phyloP scores from a whole-genome alignment of 2,113 vertebrate species.

The Camarhynchus parvulus region DNA sequence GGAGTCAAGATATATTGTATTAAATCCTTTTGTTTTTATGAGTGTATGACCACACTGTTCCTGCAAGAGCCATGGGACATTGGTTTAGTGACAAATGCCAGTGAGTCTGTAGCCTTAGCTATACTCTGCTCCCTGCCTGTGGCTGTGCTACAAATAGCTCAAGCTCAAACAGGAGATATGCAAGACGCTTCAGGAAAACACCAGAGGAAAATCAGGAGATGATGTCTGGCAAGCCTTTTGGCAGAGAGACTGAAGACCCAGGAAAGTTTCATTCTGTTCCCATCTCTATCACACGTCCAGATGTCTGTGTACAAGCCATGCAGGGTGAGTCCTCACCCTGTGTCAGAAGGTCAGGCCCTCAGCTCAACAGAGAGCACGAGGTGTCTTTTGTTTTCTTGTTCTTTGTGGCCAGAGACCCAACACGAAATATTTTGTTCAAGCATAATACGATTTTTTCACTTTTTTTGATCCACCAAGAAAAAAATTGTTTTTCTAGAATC shows the following conservation, averaged over 20 bases:
- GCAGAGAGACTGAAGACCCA: not conserved
- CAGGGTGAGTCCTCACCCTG: not conserved
- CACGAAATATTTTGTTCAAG: not conserved
- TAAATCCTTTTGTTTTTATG: not conserved
- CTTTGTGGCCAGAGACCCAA: not conserved
- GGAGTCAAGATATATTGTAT: not conserved
- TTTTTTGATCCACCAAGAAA: not conserved
- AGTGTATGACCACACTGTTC: not conserved
- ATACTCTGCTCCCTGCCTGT: not conserved
- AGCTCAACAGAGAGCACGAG: not conserved
- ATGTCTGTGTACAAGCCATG: not conserved
- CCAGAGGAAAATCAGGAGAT: not conserved
- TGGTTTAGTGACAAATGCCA: not conserved
- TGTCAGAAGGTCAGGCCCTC: not conserved
- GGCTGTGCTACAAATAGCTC: conserved; percentile 31
- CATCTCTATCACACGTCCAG: not conserved
- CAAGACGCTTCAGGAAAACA: conserved; percentile 1
- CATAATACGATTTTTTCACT: not conserved
- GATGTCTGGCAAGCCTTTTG: not conserved
- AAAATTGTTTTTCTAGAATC: not conserved
- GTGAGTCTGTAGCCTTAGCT: not conserved
- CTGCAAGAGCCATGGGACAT: not conserved
- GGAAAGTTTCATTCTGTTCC: not conserved
- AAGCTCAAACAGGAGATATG: not conserved
- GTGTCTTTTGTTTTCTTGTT: not conserved